Percentiles rank a stretch among this genome's conserved stretches.
phyloP scores from a whole-genome alignment of 1,140 invertebrate genomes.

The Epicauta chinensis region DNA sequence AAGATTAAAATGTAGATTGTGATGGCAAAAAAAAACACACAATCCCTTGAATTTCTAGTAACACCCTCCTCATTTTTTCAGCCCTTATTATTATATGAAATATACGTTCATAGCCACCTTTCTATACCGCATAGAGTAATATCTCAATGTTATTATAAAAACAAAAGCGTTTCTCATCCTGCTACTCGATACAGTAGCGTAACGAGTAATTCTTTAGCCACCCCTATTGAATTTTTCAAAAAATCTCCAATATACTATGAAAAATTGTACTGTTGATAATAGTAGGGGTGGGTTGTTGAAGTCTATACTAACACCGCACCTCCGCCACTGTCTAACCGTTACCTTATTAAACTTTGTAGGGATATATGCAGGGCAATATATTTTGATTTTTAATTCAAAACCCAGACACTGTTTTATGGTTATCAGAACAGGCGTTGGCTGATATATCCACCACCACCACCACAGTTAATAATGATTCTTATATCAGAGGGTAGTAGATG shows the following conservation, averaged over 20 bases:
- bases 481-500: background rate
- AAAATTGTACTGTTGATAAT: no score
- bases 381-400: constrained; percentile 42
- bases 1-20: background rate
- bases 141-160: constrained; percentile 37
- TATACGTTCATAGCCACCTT: constrained; percentile 37
- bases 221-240: no score
- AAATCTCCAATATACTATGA: no score
- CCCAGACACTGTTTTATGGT: constrained; percentile 37
- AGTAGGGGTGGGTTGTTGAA: background rate
- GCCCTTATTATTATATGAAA: constrained; percentile 33
- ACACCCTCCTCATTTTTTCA: constrained; percentile 10
- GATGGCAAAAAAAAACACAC: no score
- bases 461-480: constrained; percentile 33
- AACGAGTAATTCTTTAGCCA: background rate
- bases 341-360: constrained; percentile 34
- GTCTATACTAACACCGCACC: no score
- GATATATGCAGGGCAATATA: constrained; percentile 38
- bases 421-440: constrained; percentile 26
- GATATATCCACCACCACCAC: no score
- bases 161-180: constrained; percentile 29
- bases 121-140: constrained; percentile 36
- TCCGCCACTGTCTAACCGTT: constrained; percentile 17
- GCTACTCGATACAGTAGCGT: constrained; percentile 11
- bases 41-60: constrained; percentile 30